Conservation (phyloP, 2,888 invertebrate genomes). For the Limnephilus auricula region DNA sequence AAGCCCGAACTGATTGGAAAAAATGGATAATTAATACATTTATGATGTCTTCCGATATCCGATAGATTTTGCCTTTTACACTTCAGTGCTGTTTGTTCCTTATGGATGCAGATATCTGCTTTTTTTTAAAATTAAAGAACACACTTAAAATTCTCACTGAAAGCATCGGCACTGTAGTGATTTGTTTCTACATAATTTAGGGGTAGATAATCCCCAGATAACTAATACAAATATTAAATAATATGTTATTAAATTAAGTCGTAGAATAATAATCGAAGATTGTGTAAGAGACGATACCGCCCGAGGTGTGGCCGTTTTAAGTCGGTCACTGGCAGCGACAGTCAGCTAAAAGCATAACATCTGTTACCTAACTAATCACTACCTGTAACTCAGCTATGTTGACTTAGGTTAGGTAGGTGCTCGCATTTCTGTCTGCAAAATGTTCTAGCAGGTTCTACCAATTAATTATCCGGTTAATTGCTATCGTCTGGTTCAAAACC, state of each 20-base stretch:
- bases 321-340: background rate
- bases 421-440: background rate
- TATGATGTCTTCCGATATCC: too few relatives aligned
- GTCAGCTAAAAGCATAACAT: background rate
- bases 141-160: too few relatives aligned
- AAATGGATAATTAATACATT: too few relatives aligned
- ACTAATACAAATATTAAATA: background rate
- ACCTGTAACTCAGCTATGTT: background rate
- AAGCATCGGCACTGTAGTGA: too few relatives aligned
- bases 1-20: too few relatives aligned
- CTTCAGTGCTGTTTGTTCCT: too few relatives aligned
- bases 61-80: too few relatives aligned
- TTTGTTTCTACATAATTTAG: too few relatives aligned
- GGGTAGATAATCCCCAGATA: too few relatives aligned
- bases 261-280: background rate
- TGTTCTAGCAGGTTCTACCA: background rate
- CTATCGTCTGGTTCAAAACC: background rate
- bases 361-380: background rate
- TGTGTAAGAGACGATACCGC: slow-evolving; percentile 21
- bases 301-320: background rate
- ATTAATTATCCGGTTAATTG: background rate
- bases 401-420: background rate
- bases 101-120: too few relatives aligned
- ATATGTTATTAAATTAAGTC: background rate
- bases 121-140: too few relatives aligned